Evolutionary conservation across 2,888 invertebrate species (phyloP).

Genomic region (Lasioglossum marginatum): DNA sequence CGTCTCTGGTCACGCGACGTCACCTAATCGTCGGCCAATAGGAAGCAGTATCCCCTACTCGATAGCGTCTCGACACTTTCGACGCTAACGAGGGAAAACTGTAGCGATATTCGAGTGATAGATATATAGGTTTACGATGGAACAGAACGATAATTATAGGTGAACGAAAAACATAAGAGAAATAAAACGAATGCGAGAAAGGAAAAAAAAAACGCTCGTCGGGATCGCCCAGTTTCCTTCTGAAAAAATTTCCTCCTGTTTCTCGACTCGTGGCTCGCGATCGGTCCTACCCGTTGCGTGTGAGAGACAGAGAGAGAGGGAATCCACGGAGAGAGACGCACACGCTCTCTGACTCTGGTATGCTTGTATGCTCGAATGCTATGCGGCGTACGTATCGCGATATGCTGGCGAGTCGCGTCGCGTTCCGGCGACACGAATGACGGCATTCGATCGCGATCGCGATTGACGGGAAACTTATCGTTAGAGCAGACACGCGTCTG

Average conservation of each 20-base stretch:
- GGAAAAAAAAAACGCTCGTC: background rate
- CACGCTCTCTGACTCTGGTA: conserved; percentile 6
- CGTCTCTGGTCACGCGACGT: background rate
- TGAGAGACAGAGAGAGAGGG: background rate
- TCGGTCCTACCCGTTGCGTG: background rate
- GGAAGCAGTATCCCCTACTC: background rate
- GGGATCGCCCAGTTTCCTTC: conserved; percentile 10
- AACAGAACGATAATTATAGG: background rate
- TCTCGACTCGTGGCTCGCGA: conserved; percentile 3
- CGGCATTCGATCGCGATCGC: background rate
- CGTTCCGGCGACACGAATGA: background rate
- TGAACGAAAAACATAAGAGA: background rate
- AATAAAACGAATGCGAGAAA: background rate
- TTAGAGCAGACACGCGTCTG: background rate
- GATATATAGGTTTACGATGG: background rate
- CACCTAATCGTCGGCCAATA: background rate
- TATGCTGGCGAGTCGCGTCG: too few relatives aligned
- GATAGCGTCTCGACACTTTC: background rate
- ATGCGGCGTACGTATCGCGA: too few relatives aligned
- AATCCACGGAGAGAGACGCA: background rate
- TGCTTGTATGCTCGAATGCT: background rate
- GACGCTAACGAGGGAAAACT: conserved; percentile 9
- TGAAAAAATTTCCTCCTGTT: background rate
- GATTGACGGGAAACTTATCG: background rate
- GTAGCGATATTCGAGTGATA: background rate